Base-by-base conservation (phyloP, 2,888 invertebrate genomes). In the Iphiclides podalirius region DNA sequence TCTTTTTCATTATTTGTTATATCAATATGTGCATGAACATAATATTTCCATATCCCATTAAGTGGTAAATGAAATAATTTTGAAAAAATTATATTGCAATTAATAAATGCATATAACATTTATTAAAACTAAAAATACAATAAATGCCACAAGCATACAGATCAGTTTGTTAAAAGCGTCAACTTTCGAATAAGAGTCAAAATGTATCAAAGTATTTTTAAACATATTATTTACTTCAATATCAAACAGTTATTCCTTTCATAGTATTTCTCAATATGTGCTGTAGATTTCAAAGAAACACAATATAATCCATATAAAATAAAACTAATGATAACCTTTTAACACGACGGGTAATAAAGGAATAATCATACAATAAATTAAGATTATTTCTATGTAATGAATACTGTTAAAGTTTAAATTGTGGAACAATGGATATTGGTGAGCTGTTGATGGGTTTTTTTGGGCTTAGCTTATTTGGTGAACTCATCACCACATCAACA, bases 401-500 rank as follows among this genome's bases (percentile, higher is more conserved):
- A 57, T 54, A 61, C 7, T 35, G 16, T 75, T 77, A 84, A 68
- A 83, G 75, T 67, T 79, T 78, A 61, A 79, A 65, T 53, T 82
- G 74, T 13, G 83, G 85, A 15, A 69, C 55, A 56, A 87, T 82
- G 53, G 82, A 76, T 43, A 87, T 85, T 28, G 88, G 80, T 0
- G 84, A 73, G 4, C 74, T 61, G 3, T 70, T 72, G 35, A 85
- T 77, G 2, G 87, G 84, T 71, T 88, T 84, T 72, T 87, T 87
- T 60, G 88, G 86, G 47, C 86, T 88, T 6, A 78, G 68, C 56
- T 88, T 89, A 55, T 67, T 81, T 0, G 89, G 89, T 37, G 89
- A 89, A 40, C 75, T 77, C 80, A 88, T 87, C 16, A 89, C 88
- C 8, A 87, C 87, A 54, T 89, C 79, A 4, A 89, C 85, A 38